These are phyloP conservation scores for Bryconaethiops microstoma DNA, from an alignment of 2,797 vertebrate genomes.

Conservation along the genomic window DNA sequence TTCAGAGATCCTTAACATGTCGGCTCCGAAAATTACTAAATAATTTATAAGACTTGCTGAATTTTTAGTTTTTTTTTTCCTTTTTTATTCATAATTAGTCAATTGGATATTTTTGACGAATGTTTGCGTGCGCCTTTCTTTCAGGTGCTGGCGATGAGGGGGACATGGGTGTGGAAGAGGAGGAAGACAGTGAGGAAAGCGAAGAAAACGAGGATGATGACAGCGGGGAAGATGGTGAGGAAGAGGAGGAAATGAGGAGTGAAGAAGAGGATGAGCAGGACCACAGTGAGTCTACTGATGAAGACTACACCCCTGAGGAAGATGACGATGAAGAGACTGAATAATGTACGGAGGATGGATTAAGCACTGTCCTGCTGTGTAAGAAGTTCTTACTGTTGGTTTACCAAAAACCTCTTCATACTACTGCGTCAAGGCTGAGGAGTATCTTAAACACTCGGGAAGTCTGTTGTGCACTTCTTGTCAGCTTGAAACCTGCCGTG, in stretches of 20 bases:
- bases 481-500: background rate
- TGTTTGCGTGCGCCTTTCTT: background rate
- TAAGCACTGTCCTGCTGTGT: background rate
- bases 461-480: background rate
- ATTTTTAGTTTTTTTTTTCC: too few species aligned
- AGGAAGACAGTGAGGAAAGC: constrained; percentile 57
- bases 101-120: too few species aligned
- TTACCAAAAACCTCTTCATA: background rate
- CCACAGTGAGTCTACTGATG: constrained; percentile 52
- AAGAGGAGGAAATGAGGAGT: constrained; percentile 68
- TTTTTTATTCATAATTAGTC: background rate
- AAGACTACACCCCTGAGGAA: constrained; percentile 61
- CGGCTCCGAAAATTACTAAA: too few species aligned
- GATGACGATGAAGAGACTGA: background rate
- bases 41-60: too few species aligned
- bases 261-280: constrained; percentile 65
- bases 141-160: constrained; percentile 2
- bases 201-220: constrained; percentile 64
- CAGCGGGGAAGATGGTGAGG: constrained; percentile 40
- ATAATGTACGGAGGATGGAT: background rate
- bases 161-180: constrained; percentile 50
- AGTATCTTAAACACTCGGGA: too few species aligned
- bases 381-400: background rate
- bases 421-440: background rate
- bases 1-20: too few species aligned